Evolutionary conservation across 2,797 vertebrate genomes (phyloP), one percentile per base, ranked within the genome.

Genomic region (Silurus lanzhouensis): DNA sequence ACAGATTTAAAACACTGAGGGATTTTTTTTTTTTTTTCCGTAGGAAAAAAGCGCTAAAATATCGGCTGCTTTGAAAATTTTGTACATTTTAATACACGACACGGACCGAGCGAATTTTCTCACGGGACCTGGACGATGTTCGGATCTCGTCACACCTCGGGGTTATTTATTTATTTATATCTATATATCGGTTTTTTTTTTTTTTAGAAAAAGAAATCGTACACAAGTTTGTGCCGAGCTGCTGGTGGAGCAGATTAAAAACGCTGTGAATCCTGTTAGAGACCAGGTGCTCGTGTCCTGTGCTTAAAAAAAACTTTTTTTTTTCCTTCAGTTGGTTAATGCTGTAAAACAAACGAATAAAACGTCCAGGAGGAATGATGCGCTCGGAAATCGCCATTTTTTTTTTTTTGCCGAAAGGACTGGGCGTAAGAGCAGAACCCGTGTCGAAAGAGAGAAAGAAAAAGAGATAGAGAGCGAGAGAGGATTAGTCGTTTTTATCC

Each of bases 21-120:
- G 48, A 52, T 44, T 22, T 14, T 57, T 15, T 38, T 66, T n/a
- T n/a, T 80, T 63, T 66, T 86, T 87, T 82, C 89, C 88, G 88
- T 90, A 88, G 82, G 82, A 93, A 91, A 93, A 93, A 93, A 38
- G 38, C 90, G 91, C 92, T 94, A 94, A 95, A 95, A 91, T 92
- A 90, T 92, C 91, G 90, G 90, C 91, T 91, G 91, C 89, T 91
- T 93, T 93, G 92, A 94, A 94, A 94, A 92, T 52, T 52, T 90
- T 66, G 92, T 92, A 93, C 91, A 93, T 91, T 93, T 92, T 93
- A 91, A 94, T 94, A 93, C 93, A 94, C 94, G 94, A 81, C 89
- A 91, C 91, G 90, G 84, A 80, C 76, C 83, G 57, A 87, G 78
- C 81, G 57, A 66, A 79, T 72, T 31, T 82, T 80, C 70, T 75